phyloP scores from a whole-genome alignment of 2,113 vertebrate genomes.

The Dipodomys ordii region DNA sequence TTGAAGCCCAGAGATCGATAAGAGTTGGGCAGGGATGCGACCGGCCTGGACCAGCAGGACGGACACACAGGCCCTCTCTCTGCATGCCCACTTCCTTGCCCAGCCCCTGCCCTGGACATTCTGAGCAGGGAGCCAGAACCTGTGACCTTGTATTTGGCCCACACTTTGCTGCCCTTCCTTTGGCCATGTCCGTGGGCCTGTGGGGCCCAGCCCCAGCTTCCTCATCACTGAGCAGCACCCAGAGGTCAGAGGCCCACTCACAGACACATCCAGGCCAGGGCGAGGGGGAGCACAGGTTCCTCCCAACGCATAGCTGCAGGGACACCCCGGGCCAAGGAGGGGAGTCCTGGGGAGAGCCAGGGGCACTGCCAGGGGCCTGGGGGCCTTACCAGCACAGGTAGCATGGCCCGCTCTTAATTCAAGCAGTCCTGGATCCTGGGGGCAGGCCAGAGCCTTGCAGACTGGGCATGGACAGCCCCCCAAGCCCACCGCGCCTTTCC shows the following conservation, averaged over 20 bases:
- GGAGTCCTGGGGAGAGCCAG: not conserved
- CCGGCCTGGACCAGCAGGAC: not conserved
- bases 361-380: not conserved
- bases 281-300: too few relatives aligned
- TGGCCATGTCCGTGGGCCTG: not conserved
- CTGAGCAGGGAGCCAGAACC: not conserved
- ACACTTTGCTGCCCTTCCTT: not conserved
- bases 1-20: not conserved
- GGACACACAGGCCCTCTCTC: too few relatives aligned
- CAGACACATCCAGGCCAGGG: not conserved
- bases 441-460: not conserved
- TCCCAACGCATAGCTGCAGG: not conserved
- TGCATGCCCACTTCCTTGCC: not conserved
- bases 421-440: not conserved
- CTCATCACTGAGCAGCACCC: not conserved
- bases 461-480: too few relatives aligned
- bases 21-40: rapidly evolving
- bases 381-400: not conserved
- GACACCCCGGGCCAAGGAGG: not conserved
- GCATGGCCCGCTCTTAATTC: not conserved
- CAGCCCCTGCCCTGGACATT: not conserved
- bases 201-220: not conserved
- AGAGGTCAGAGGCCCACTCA: not conserved
- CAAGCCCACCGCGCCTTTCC: not conserved
- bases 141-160: not conserved